Conservation (phyloP, 2,888 invertebrate species). For the Eumacrocentrus americanus region DNA sequence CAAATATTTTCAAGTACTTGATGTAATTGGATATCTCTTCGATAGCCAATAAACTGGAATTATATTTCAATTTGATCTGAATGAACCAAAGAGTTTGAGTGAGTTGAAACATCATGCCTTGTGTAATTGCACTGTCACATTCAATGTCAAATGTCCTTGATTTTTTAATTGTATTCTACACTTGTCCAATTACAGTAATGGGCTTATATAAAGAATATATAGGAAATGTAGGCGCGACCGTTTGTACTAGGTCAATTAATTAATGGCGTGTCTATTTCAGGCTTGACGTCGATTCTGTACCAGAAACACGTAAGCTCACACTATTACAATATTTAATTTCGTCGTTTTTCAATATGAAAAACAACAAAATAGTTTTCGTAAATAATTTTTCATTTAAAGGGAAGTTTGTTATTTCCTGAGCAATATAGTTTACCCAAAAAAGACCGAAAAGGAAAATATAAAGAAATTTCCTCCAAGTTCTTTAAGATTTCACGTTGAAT, state of each 20-base stretch:
- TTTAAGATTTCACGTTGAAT: too few relatives aligned
- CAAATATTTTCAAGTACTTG: conserved; percentile 13
- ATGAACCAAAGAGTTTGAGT: too few relatives aligned
- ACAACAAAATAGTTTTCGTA: too few relatives aligned
- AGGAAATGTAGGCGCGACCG: neutral
- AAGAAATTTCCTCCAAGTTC: too few relatives aligned
- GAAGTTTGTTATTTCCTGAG: too few relatives aligned
- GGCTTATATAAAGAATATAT: neutral
- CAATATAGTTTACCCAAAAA: too few relatives aligned
- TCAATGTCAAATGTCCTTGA: neutral
- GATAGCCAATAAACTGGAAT: conserved; percentile 18
- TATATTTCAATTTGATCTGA: neutral
- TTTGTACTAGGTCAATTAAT: neutral
- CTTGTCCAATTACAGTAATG: neutral
- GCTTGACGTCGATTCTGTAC: neutral
- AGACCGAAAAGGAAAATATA: too few relatives aligned
- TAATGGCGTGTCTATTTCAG: neutral
- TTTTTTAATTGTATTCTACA: neutral
- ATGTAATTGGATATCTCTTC: conserved; percentile 30
- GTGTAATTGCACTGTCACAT: conserved; percentile 18
- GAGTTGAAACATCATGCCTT: conserved; percentile 10
- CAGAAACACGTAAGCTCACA: neutral
- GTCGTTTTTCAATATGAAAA: too few relatives aligned
- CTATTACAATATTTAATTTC: neutral
- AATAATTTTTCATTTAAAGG: too few relatives aligned